Base-by-base conservation (phyloP, 2,888 invertebrate species). In the Schizotus pectinicornis region DNA sequence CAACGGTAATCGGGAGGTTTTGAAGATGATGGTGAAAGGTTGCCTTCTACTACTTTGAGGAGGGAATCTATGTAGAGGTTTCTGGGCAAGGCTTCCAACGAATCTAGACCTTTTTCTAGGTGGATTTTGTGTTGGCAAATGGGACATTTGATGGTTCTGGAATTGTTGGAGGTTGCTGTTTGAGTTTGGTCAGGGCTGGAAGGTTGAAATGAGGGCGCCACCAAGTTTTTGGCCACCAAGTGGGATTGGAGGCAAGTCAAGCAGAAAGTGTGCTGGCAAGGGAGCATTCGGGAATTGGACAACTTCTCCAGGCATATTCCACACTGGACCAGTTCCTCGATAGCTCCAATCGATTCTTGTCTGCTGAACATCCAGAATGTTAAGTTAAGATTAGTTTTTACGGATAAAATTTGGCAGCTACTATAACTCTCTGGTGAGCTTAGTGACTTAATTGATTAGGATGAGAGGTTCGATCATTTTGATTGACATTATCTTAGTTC, bases 181-280 rank as follows among this genome's bases (percentile, higher is more conserved):
- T 61, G 54, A 7, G 11, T 45, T 41, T 50, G 54, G 36, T 35
- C 64, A 13, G 64, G 13, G 5, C 5, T 22, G 2, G 22, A 3
- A 3, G 22, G 5, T 22, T 22, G 22, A 5, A 22, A 22, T 22
- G 22, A 22, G 22, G 22, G 22, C 22, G 22, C 2, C 3, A 60
- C 56, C 2, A 66, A 42, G 51, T 64, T 68, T 62, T 64, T 69
- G 1, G 70, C 64, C 1, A 59, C 57, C 1, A 72, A 75, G 65
- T 83, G 82, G 41, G 80, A 81, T 59, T 82, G 81, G 30, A 88
- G 77, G 65, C 88, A 88, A 1, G 80, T 77, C 54, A 82, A 75
- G 61, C 88, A 88, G 74, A 88, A 88, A 0, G 87, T 88, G 69
- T 88, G 88, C 66, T 87, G 87, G 67, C 88, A 88, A 0, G 85